Evolutionary conservation across 1,140 invertebrate species (phyloP), one percentile per base, ranked within the genome.

Genomic region (Panagrolaimus sp.): DNA sequence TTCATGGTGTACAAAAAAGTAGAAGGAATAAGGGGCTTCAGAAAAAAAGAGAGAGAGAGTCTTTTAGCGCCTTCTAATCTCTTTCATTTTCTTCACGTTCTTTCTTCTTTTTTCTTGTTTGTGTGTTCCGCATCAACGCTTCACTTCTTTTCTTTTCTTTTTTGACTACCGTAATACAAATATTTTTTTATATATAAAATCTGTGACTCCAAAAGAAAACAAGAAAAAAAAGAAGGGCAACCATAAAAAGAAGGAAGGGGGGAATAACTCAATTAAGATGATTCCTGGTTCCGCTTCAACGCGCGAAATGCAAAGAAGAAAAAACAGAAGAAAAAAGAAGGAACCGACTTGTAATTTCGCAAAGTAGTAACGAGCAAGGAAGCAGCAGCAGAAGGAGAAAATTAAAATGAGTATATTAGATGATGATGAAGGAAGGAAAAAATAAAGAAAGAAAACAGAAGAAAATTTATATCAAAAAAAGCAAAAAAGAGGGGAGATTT

Each of bases 231-330:
- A 58, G 21, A 28, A n/a, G 17, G 28, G n/a, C 52, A 58, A 28
- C 52, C 52, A 58, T 2, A n/a, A 10, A 28, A 10, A 26, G 28
- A 12, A 21, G 21, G 10, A 9, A 43, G 62, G 12, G 63, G 38
- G 17, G 63, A 24, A 24, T 46, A 65, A 65, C 63, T 46, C 38
- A 65, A 65, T 65, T 65, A 65, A 46, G 44, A 28, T 45, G 44
- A 65, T 65, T 46, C 63, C 24, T 46, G 24, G 38, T 65, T 65
- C 63, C 63, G 63, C 63, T 45, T 21, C 38, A 65, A 45, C 38
- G 63, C 44, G 5, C 63, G 47, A n/a, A 10, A n/a, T 9, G 47
- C 47, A 24, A 24, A n/a, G 47, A 24, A n/a, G 10, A 24, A n/a
- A 24, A 21, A 26, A n/a, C 48, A 24, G 48, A n/a, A 26, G 52